Evolutionary conservation across 2,113 vertebrate genomes (phyloP).

Genomic region (Sitta europaea): DNA sequence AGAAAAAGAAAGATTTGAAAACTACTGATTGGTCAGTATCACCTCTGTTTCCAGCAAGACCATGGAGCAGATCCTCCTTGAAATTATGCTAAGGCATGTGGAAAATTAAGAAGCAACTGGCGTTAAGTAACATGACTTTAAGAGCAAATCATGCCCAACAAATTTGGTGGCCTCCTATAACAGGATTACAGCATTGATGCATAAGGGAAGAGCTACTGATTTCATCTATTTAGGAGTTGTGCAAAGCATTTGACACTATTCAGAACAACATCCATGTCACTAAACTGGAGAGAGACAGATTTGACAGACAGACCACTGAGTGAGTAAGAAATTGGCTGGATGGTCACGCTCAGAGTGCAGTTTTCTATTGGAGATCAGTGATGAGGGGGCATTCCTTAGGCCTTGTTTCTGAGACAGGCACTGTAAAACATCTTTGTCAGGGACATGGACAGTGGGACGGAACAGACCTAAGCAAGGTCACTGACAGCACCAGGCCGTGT

Average conservation of each 20-base stretch:
- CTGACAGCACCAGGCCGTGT: neutral
- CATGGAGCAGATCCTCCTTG: neutral
- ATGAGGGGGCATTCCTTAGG: neutral
- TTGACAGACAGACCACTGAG: neutral
- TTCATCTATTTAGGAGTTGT: neutral
- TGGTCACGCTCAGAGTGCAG: neutral
- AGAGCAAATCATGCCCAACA: neutral
- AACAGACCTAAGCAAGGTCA: neutral
- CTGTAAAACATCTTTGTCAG: neutral
- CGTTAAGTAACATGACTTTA: neutral
- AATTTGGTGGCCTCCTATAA: neutral
- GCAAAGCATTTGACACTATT: neutral
- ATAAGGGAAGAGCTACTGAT: neutral
- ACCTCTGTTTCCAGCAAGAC: neutral
- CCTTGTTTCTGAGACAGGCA: neutral
- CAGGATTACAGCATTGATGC: neutral
- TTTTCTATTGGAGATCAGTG: neutral
- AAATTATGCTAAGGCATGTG: fast-evolving
- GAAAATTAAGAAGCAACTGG: neutral
- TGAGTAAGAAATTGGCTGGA: neutral
- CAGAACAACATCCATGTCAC: neutral
- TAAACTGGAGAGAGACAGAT: neutral
- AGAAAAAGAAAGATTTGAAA: neutral
- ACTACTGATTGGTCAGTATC: neutral
- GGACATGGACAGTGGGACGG: neutral